These are phyloP conservation scores for Onychomys leucogaster DNA, from an alignment of 2,797 vertebrate genomes.

Conservation along the genomic window DNA sequence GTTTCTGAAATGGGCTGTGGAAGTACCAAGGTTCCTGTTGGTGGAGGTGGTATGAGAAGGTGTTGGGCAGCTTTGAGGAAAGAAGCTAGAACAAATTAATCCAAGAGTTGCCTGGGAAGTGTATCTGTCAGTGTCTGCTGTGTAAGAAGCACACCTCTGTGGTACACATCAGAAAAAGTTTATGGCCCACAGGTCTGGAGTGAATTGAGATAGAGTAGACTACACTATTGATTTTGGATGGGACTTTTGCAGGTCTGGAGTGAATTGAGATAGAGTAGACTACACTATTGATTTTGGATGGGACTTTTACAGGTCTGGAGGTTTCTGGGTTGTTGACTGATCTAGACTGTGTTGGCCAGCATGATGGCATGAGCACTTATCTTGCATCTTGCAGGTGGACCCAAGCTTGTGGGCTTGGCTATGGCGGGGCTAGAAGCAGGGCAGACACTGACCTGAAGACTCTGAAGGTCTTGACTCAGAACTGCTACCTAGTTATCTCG, in stretches of 20 bases:
- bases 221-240: not conserved
- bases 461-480: not conserved
- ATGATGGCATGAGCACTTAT: not conserved
- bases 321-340: not conserved
- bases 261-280: not conserved
- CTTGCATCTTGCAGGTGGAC: not conserved
- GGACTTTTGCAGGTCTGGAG: not conserved
- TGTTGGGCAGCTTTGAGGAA: not conserved
- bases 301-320: not conserved
- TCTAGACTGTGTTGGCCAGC: not conserved
- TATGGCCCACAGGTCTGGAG: not conserved
- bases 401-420: not conserved
- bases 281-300: not conserved
- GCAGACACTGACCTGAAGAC: not conserved
- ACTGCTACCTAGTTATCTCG: not conserved
- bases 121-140: not conserved
- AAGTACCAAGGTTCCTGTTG: not conserved
- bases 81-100: not conserved
- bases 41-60: not conserved
- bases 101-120: not conserved
- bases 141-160: not conserved
- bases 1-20: constrained; percentile 17
- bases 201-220: not conserved
- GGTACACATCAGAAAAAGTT: not conserved
- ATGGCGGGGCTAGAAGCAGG: not conserved